Percentiles rank a stretch among this genome's conserved stretches.
Conservation (phyloP, 2,797 vertebrate species). For the Acridotheres tristis region DNA sequence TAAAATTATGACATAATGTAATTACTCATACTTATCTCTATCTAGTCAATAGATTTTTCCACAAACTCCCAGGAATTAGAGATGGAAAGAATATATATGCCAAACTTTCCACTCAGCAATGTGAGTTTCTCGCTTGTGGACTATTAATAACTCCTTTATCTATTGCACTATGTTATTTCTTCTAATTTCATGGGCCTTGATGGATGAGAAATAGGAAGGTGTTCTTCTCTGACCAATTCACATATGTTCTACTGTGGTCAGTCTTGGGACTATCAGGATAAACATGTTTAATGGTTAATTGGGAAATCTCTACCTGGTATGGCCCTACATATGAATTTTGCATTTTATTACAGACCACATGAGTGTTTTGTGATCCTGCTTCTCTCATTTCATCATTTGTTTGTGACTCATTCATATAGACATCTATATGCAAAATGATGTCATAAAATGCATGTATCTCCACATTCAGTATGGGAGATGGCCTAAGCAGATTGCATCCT, state of each 20-base stretch:
- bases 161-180: neutral
- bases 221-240: neutral
- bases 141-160: neutral
- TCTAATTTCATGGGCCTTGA: neutral
- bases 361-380: neutral
- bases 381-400: neutral
- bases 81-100: neutral
- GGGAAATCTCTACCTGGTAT: neutral
- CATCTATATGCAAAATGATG: neutral
- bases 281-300: neutral
- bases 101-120: neutral
- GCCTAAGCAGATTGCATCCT: neutral
- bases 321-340: neutral
- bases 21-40: constrained; percentile 14
- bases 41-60: neutral
- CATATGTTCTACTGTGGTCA: neutral
- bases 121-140: neutral
- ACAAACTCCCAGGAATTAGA: neutral
- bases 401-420: neutral
- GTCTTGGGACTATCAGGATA: neutral
- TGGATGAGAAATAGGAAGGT: neutral
- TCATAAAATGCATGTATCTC: neutral
- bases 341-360: neutral
- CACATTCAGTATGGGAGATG: neutral
- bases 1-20: constrained; percentile 42